Conservation (phyloP, 2,888 invertebrate species). For the Laothoe populi region DNA sequence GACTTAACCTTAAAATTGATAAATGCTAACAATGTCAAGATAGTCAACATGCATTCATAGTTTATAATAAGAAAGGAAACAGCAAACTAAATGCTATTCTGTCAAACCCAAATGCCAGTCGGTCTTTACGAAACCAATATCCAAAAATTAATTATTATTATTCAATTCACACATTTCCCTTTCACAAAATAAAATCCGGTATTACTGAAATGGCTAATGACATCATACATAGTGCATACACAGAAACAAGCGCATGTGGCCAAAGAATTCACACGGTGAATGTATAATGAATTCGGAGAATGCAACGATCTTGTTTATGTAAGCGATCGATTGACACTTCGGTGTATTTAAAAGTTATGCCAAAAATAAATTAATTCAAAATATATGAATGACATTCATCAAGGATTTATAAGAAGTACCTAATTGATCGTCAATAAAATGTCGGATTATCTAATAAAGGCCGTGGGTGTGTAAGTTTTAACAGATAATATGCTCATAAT, state of each 20-base stretch:
- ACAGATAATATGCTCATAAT: too few relatives aligned
- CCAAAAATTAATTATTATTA: slow-evolving; percentile 6
- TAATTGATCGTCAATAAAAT: too few relatives aligned
- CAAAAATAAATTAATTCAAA: neutral
- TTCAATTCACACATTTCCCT: slow-evolving; percentile 22
- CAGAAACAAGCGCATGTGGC: slow-evolving; percentile 19
- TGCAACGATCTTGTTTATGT: slow-evolving; percentile 20
- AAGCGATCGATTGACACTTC: neutral
- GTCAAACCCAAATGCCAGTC: neutral
- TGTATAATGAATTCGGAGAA: slow-evolving; percentile 23
- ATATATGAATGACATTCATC: neutral
- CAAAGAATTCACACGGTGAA: slow-evolving; percentile 23
- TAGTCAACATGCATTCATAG: neutral
- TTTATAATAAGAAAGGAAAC: neutral
- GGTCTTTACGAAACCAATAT: neutral
- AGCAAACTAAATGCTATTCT: neutral
- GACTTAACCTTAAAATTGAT: neutral
- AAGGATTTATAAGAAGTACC: neutral
- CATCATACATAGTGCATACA: slow-evolving; percentile 23
- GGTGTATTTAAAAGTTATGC: neutral
- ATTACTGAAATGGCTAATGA: slow-evolving; percentile 22
- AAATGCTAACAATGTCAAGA: neutral
- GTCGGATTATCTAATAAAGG: too few relatives aligned
- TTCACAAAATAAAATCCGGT: slow-evolving; percentile 27
- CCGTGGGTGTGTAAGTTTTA: too few relatives aligned